Base-by-base conservation (phyloP, 2,888 invertebrate species). In the Diabrotica balteata region DNA sequence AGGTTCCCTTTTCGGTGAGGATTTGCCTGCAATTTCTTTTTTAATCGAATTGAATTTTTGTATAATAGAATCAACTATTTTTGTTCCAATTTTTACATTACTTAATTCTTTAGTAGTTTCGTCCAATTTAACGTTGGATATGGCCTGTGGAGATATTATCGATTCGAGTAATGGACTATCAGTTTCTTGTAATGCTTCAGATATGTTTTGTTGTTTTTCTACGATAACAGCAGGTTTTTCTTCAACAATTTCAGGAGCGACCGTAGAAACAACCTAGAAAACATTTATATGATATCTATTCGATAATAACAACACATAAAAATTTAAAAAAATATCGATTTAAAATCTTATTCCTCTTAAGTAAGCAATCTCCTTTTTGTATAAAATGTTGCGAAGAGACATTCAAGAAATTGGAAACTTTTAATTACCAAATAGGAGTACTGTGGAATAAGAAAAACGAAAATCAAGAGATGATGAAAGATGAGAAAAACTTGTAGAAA, bases 111-210 rank as follows among this genome's bases (percentile, higher is more conserved):
- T 79, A 42, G 80, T 77, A 58, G 82, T 83, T 68, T 83, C 80
- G 49, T 78, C 77, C 9, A 78, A 55, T 71, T 81, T 82, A 4
- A 77, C 80, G 62, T 76, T 72, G n/a, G 67, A 63, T 3, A 73
- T 67, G 22, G 75, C 71, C 7, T 80, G 80, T 61, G 79, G 76
- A 1, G 80, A 75, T 64, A 80, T 82, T 55, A 83, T 81, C 45
- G 80, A 79, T 69, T 83, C 83, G 42, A 84, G 72, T 17, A 84
- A 73, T 5, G 80, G 75, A 59, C 81, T 83, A 68, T 84, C 83
- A 0, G 81, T 82, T 77, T 83, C 83, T 74, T 83, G 83, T 53
- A 84, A 75, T 17, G 83, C 84, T 0, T 84, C 82, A 17, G 83
- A 80, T 45, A 84, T 77, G 7, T 66, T 80, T 69, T 79, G 64